Percentiles rank a stretch among this genome's conserved stretches.
These are phyloP conservation scores for Botrylloides violaceus DNA, from an alignment of 23 tunicate genomes.

Conservation along the genomic window DNA sequence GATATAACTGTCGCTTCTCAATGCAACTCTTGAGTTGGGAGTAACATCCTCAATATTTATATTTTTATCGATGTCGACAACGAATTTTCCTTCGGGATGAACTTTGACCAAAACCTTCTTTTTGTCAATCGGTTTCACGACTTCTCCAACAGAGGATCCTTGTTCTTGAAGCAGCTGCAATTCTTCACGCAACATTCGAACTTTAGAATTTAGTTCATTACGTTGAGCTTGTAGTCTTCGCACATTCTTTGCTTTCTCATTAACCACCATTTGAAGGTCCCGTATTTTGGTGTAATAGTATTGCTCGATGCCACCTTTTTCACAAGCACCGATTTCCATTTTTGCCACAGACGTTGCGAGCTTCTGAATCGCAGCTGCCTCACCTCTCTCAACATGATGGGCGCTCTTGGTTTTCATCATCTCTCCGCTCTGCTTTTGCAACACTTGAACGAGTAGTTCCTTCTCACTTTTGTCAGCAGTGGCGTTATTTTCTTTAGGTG, in stretches of 20 bases:
- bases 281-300: conserved; percentile 76
- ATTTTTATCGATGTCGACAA: conserved; percentile 81
- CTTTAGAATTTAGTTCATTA: conserved; percentile 85
- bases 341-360: conserved; percentile 57
- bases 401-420: conserved; percentile 20
- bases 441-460: conserved; percentile 32
- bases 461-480: conserved; percentile 4
- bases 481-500: background rate
- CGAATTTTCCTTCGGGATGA: conserved; percentile 97
- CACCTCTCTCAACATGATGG: conserved; percentile 34
- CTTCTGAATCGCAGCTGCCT: conserved; percentile 49
- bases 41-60: conserved; percentile 95
- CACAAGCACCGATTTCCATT: conserved; percentile 72
- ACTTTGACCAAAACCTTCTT: conserved; percentile 92
- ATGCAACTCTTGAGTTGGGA: conserved; percentile 79
- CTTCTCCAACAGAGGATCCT: conserved; percentile 94
- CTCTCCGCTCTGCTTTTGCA: conserved; percentile 22
- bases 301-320: conserved; percentile 75
- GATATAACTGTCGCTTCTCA: conserved; percentile 86
- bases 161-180: conserved; percentile 92
- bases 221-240: conserved; percentile 91
- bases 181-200: conserved; percentile 83
- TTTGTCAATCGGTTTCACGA: conserved; percentile 87
- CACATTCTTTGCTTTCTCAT: conserved; percentile 80
- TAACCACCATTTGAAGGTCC: conserved; percentile 75